Evolutionary conservation across 2,888 invertebrate species (phyloP).

Genomic region (Zygogramma bicolorata): DNA sequence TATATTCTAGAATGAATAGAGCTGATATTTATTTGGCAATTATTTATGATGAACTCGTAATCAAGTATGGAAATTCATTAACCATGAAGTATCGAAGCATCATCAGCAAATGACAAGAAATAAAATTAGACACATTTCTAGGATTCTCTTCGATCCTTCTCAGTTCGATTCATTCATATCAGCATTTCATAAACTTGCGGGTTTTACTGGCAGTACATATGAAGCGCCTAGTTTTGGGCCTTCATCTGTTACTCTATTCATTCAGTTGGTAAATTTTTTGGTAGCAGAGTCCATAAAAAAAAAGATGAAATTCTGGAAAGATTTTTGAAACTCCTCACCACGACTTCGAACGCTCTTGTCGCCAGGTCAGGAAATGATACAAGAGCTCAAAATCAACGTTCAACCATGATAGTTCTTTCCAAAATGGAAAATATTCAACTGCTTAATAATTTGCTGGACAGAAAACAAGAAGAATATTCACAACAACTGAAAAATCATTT

Average conservation of each 20-base stretch:
- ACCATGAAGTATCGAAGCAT: not conserved
- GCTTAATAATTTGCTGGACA: no score
- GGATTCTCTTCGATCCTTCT: slow-evolving; percentile 6
- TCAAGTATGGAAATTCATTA: not conserved
- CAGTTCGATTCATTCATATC: slow-evolving; percentile 10
- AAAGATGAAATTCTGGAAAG: no score
- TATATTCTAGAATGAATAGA: not conserved
- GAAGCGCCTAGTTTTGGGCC: slow-evolving; percentile 1
- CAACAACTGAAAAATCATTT: no score
- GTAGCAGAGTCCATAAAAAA: not conserved
- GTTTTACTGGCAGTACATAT: slow-evolving; percentile 13
- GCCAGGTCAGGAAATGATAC: not conserved
- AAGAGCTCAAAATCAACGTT: not conserved
- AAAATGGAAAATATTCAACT: no score
- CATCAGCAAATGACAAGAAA: slow-evolving; percentile 8
- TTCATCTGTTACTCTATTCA: slow-evolving; percentile 2
- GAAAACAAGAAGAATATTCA: no score
- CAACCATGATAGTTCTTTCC: no score
- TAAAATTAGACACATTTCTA: not conserved
- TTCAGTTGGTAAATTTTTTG: slow-evolving; percentile 5
- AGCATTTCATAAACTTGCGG: slow-evolving; percentile 10
- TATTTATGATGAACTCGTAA: slow-evolving; percentile 1
- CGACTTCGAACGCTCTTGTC: not conserved
- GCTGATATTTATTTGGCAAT: slow-evolving; percentile 8
- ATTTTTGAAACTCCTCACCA: slow-evolving; percentile 10